Evolutionary conservation across 1,140 invertebrate genomes (phyloP).

Genomic region (Ericerus pela): DNA sequence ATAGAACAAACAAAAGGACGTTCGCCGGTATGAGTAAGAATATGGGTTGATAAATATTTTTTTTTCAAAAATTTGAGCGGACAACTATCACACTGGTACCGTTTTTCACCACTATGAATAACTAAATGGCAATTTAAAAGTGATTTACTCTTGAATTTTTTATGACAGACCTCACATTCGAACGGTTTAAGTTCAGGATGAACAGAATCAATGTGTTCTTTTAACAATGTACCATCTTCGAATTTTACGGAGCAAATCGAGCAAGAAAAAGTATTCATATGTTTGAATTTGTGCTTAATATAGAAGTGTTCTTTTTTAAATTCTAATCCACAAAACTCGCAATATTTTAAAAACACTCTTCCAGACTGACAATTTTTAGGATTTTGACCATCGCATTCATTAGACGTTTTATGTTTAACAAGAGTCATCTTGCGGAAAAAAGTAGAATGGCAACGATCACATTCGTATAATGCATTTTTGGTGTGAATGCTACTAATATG

Average conservation of each 20-base stretch:
- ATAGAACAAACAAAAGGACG: constrained; percentile 48
- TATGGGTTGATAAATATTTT: constrained; percentile 29
- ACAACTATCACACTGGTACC: constrained; percentile 16
- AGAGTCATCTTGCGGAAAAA: constrained; percentile 4
- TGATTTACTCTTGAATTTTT: constrained; percentile 33
- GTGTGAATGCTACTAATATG: constrained; percentile 13
- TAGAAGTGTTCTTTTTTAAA: constrained; percentile 14
- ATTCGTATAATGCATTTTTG: constrained; percentile 13
- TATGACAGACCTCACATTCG: constrained; percentile 29
- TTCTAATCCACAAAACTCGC: constrained; percentile 4
- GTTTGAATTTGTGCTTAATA: constrained; percentile 5
- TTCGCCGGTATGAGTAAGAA: constrained; percentile 52
- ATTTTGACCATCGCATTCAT: constrained; percentile 12
- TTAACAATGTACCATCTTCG: neutral
- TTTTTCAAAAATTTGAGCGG: constrained; percentile 6
- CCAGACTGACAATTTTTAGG: neutral
- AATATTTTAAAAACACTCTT: neutral
- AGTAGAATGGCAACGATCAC: constrained; percentile 14
- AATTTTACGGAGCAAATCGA: neutral
- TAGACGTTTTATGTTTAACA: constrained; percentile 3
- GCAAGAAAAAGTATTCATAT: neutral
- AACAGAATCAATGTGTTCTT: constrained; percentile 4
- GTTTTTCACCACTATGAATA: constrained; percentile 18
- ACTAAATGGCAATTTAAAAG: constrained; percentile 31
- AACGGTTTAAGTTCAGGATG: constrained; percentile 21